A percentile compares a stretch with the other conserved stretches of the same genome.
These are phyloP conservation scores for Microplitis deprimator DNA, from an alignment of 2,888 invertebrate genomes.

Conservation along the genomic window DNA sequence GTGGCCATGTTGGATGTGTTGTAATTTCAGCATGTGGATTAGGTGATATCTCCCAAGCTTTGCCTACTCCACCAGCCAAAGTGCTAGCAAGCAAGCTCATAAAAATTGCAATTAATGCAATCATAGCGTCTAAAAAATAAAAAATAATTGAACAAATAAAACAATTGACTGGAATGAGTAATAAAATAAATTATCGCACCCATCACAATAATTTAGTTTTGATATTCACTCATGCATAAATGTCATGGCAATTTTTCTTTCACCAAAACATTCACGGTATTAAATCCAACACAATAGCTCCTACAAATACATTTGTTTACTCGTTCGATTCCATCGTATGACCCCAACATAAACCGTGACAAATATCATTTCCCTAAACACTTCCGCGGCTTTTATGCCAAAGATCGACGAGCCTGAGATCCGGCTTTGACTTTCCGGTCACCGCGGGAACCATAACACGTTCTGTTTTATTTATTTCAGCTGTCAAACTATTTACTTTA, in stretches of 20 bases:
- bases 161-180: slow-evolving; percentile 9
- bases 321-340: slow-evolving; percentile 60
- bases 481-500: slow-evolving; percentile 19
- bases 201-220: slow-evolving; percentile 9
- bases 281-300: slow-evolving; percentile 42
- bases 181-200: slow-evolving; percentile 18
- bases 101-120: slow-evolving; percentile 36
- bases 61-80: slow-evolving; percentile 56
- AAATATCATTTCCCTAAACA: slow-evolving; percentile 66
- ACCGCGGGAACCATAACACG: slow-evolving; percentile 30
- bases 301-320: slow-evolving; percentile 45
- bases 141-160: slow-evolving; percentile 24
- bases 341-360: slow-evolving; percentile 61
- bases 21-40: slow-evolving; percentile 52
- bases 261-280: slow-evolving; percentile 45
- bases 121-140: slow-evolving; percentile 21
- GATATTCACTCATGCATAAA: slow-evolving; percentile 52
- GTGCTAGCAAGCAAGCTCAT: slow-evolving; percentile 44
- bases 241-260: slow-evolving; percentile 55
- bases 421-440: slow-evolving; percentile 59
- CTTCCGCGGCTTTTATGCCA: slow-evolving; percentile 67
- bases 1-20: slow-evolving; percentile 55
- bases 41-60: slow-evolving; percentile 62
- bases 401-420: slow-evolving; percentile 57
- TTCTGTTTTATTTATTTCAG: slow-evolving; percentile 14